Base-by-base conservation (phyloP, 2,797 vertebrate species). In the Gastrophryne carolinensis region DNA sequence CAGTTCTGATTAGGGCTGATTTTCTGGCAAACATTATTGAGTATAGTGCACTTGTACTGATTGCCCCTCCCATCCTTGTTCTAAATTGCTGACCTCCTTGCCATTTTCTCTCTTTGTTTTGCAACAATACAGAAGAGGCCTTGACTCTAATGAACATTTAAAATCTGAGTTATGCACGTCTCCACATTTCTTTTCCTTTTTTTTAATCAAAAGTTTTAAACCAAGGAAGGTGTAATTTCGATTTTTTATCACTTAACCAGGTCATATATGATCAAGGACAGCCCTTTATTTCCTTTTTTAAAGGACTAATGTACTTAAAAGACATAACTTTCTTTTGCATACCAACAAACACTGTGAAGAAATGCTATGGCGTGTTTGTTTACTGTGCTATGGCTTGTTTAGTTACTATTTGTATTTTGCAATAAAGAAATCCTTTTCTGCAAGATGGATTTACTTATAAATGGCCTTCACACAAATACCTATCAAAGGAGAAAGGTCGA, bases 201-300 rank as follows among this genome's bases (percentile, higher is more conserved):
- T 23, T 19, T 54, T 44, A 34, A 56, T 56, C 44, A 62, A 41
- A 61, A 70, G 66, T 54, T 64, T 70, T 34, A 37, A 58, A 66
- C 66, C 57, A 76, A 76, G 74, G 65, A 70, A n/a, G 57, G 70
- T 63, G 73, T 56, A 44, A 70, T 70, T 70, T 56, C 34, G 32
- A 9, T 11, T 63, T n/a, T 27, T 70, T 76, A 49, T 63, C 44
- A 69, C 65, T 62, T 54, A 17, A 76, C 39, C 54, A 44, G 47
- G 60, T 64, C 47, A 35, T 32, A 56, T 39, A 65, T 24, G 61
- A 63, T 69, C 58, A 76, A 76, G 66, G 74, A 76, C 74, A 63
- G 53, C 54, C 57, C 35, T 62, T 69, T 21, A 13, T 68, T 68
- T 62, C 30, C 17, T 62, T 41, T 50, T 74, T 29, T 60, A 58